phyloP scores from a whole-genome alignment of 2,888 invertebrate genomes.

The Danaus chrysippus region DNA sequence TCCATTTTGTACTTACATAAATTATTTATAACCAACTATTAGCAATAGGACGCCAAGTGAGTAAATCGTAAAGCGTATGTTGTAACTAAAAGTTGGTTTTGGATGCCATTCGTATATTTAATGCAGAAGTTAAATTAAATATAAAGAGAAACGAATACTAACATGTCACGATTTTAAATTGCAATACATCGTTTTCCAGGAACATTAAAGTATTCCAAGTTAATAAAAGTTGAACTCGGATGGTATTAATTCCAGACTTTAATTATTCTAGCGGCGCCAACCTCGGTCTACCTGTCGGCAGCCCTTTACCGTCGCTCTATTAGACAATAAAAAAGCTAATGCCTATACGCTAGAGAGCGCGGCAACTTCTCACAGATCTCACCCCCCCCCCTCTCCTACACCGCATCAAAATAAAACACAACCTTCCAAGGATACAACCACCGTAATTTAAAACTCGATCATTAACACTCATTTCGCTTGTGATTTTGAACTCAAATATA shows the following conservation, averaged over 20 bases:
- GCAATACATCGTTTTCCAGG: neutral
- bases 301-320: slow-evolving; percentile 69
- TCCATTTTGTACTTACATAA: too few species aligned
- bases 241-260: slow-evolving; percentile 53
- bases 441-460: slow-evolving; percentile 64
- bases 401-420: slow-evolving; percentile 67
- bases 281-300: slow-evolving; percentile 69
- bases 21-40: too few species aligned
- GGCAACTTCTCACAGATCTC: slow-evolving; percentile 65
- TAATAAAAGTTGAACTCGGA: slow-evolving; percentile 3
- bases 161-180: too few species aligned
- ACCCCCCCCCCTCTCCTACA: slow-evolving; percentile 39
- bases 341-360: slow-evolving; percentile 59
- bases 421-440: slow-evolving; percentile 78
- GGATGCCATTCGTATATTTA: too few species aligned
- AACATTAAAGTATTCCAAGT: slow-evolving; percentile 6
- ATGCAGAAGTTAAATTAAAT: too few species aligned
- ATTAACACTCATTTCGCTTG: slow-evolving; percentile 39
- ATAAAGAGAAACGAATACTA: too few species aligned
- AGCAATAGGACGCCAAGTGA: too few species aligned
- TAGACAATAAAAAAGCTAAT: slow-evolving; percentile 73
- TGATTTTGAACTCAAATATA: slow-evolving; percentile 43
- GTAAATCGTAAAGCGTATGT: too few species aligned
- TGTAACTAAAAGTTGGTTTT: too few species aligned
- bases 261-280: slow-evolving; percentile 74